These are phyloP conservation scores for Syngnathus scovelli DNA, from an alignment of 2,113 vertebrate genomes.

Conservation along the genomic window DNA sequence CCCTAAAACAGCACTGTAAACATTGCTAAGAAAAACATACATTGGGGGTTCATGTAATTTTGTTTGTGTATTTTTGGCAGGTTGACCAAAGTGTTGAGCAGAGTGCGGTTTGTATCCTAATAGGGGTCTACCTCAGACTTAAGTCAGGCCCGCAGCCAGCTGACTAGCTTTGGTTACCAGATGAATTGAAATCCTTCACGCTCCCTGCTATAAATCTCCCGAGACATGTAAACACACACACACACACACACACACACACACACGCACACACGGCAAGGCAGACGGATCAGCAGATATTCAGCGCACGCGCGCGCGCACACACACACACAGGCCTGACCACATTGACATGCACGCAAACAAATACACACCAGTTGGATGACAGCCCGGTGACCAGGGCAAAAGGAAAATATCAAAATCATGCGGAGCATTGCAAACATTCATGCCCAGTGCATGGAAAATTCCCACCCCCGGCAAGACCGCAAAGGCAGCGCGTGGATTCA, in stretches of 20 bases:
- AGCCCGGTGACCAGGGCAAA: constrained; percentile 51
- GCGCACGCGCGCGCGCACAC: neutral
- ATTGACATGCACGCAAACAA: constrained; percentile 11
- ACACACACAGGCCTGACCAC: neutral
- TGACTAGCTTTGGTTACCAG: constrained; percentile 55
- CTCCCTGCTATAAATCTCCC: constrained; percentile 52
- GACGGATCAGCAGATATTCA: constrained; percentile 19
- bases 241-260: constrained; percentile 5
- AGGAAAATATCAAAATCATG: constrained; percentile 55
- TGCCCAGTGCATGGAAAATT: constrained; percentile 65
- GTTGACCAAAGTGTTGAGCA: constrained; percentile 32
- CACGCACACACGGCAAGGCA: constrained; percentile 10
- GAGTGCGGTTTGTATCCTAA: constrained; percentile 55
- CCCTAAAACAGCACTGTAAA: neutral
- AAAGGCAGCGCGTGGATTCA: constrained; percentile 6
- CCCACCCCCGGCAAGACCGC: constrained; percentile 31
- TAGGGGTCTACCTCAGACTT: constrained; percentile 49
- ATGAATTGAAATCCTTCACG: constrained; percentile 55
- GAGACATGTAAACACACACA: constrained; percentile 45
- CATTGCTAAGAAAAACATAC: neutral
- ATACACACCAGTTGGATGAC: constrained; percentile 33
- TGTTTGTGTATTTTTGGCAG: constrained; percentile 31
- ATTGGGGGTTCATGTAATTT: constrained; percentile 30
- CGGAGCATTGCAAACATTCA: constrained; percentile 45
- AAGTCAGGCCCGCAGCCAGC: constrained; percentile 52